Conservation (phyloP, 2,113 vertebrate species). For the Passer montanus region DNA sequence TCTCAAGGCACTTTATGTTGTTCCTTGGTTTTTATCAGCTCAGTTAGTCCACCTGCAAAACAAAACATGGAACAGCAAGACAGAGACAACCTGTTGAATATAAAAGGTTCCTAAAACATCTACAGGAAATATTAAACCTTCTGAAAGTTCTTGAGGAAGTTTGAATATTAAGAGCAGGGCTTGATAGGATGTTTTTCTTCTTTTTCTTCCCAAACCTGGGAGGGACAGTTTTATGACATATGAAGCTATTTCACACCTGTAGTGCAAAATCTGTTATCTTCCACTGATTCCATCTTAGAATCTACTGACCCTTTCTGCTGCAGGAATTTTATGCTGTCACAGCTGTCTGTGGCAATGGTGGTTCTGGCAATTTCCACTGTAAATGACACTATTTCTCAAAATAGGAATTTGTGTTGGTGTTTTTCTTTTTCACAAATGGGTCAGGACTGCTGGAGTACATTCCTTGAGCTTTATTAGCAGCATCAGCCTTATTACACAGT, state of each 20-base stretch:
- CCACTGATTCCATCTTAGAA: not conserved
- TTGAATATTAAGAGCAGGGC: not conserved
- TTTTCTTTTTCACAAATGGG: not conserved
- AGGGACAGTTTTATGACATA: rapidly evolving
- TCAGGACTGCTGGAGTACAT: not conserved
- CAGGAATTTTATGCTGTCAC: rapidly evolving
- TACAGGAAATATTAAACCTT: not conserved
- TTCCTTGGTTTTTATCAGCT: not conserved
- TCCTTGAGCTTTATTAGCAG: not conserved
- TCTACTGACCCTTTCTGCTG: not conserved
- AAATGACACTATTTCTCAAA: not conserved
- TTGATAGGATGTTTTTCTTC: rapidly evolving
- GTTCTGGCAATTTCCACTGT: not conserved
- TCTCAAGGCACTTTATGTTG: not conserved
- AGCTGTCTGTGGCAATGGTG: not conserved
- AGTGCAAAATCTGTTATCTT: not conserved
- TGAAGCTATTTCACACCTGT: not conserved
- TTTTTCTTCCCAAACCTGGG: not conserved
- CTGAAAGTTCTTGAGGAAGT: not conserved
- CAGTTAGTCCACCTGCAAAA: not conserved
- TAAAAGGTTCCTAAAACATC: not conserved
- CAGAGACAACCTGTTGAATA: not conserved
- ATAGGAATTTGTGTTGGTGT: not conserved
- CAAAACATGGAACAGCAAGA: not conserved
- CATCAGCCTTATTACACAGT: not conserved